Evolutionary conservation across 2,888 invertebrate genomes (phyloP).

Genomic region (Palloptera scutellata): DNA sequence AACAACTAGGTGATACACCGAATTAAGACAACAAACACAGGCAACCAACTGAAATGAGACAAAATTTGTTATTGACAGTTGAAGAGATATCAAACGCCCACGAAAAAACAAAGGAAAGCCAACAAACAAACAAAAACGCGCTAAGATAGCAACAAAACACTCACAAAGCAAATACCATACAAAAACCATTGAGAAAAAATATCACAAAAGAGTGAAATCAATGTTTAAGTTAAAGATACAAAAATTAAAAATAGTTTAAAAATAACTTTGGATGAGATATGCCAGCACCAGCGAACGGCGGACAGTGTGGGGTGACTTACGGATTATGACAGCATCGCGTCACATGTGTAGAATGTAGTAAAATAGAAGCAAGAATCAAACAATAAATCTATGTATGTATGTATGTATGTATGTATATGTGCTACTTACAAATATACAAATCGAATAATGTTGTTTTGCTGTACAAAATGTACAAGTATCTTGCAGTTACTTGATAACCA

Average conservation of each 20-base stretch:
- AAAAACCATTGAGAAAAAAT: neutral
- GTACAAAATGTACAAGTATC: neutral
- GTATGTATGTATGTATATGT: neutral
- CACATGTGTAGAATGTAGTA: too few species aligned
- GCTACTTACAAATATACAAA: neutral
- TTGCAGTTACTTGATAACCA: neutral
- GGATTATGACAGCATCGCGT: too few species aligned
- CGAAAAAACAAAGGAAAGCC: neutral
- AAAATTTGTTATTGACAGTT: neutral
- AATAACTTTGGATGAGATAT: too few species aligned
- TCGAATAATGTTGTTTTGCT: neutral
- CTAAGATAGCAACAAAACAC: too few species aligned
- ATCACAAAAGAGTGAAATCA: neutral
- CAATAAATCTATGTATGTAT: neutral
- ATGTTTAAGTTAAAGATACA: neutral
- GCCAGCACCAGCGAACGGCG: too few species aligned
- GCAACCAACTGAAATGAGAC: neutral
- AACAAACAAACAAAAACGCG: neutral
- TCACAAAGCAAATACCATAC: neutral
- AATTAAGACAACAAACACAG: neutral
- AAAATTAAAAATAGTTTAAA: neutral
- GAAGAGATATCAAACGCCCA: conserved; percentile 1
- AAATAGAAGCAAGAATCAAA: too few species aligned
- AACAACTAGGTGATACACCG: too few species aligned
- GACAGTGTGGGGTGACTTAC: too few species aligned